phyloP scores from a whole-genome alignment of 2,797 vertebrate species.

The Lithobates sylvaticus region DNA sequence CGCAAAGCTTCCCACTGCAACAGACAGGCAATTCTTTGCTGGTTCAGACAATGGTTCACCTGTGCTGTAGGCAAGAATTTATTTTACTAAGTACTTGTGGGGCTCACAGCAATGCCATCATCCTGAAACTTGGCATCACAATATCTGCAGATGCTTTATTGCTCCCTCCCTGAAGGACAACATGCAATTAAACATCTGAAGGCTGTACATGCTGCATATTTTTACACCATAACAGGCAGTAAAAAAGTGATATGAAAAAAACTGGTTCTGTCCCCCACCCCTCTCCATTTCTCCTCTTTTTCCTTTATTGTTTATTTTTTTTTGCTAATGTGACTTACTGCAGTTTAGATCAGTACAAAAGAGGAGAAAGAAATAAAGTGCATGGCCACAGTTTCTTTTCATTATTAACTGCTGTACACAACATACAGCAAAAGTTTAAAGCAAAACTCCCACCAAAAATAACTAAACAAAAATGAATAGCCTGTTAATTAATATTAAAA shows the following conservation, averaged over 20 bases:
- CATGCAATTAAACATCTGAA: conserved; percentile 45
- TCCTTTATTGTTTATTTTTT: too few relatives aligned
- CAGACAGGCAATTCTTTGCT: background rate
- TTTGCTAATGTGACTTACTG: background rate
- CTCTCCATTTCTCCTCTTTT: background rate
- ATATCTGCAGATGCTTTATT: conserved; percentile 49
- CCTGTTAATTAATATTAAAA: too few relatives aligned
- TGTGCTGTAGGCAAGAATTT: conserved; percentile 12
- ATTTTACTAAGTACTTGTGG: conserved; percentile 25
- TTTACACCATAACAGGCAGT: conserved; percentile 23
- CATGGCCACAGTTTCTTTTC: background rate
- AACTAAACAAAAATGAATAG: too few relatives aligned
- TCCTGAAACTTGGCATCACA: conserved; percentile 17
- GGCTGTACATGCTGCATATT: conserved; percentile 12
- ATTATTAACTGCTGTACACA: too few relatives aligned
- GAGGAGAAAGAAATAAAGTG: background rate
- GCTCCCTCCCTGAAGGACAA: conserved; percentile 24
- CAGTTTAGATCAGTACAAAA: background rate
- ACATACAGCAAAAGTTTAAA: too few relatives aligned
- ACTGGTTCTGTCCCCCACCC: background rate
- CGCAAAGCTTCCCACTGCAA: background rate
- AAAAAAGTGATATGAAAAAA: background rate
- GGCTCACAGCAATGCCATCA: conserved; percentile 18
- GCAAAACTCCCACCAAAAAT: too few relatives aligned
- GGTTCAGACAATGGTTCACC: background rate